Percentiles rank a stretch among this genome's conserved stretches.
Conservation (phyloP, 2,888 invertebrate genomes). For the Eugnorisma glareosa region DNA sequence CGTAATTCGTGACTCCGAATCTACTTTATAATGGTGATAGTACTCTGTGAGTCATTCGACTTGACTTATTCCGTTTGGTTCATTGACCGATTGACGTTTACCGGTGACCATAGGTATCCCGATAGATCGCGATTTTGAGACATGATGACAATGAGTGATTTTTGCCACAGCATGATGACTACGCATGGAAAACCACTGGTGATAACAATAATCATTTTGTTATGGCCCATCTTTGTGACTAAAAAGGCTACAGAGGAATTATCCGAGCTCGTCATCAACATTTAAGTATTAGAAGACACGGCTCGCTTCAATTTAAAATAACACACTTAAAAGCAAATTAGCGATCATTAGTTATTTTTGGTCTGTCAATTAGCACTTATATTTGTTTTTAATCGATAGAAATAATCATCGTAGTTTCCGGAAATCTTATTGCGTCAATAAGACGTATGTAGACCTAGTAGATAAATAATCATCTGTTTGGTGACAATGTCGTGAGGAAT, state of each 20-base stretch:
- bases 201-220: slow-evolving; percentile 19
- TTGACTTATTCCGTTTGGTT: slow-evolving; percentile 6
- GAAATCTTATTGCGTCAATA: slow-evolving; percentile 23
- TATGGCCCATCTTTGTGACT: slow-evolving; percentile 5
- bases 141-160: slow-evolving; percentile 26
- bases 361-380: background rate
- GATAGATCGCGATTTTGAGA: slow-evolving; percentile 14
- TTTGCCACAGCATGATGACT: background rate
- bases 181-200: background rate
- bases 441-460: background rate
- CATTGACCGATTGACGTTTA: slow-evolving; percentile 44
- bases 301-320: too few relatives aligned
- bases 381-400: background rate
- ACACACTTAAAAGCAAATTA: slow-evolving; percentile 20
- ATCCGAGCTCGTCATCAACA: background rate
- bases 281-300: background rate
- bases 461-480: background rate
- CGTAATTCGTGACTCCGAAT: slow-evolving; percentile 12
- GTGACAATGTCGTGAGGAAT: slow-evolving; percentile 13
- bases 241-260: background rate
- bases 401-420: background rate
- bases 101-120: slow-evolving; percentile 8
- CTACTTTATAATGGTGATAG: background rate
- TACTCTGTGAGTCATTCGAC: slow-evolving; percentile 24
- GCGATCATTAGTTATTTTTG: background rate